Evolutionary conservation across 2,113 vertebrate genomes (phyloP).

Genomic region (Vombatus ursinus): DNA sequence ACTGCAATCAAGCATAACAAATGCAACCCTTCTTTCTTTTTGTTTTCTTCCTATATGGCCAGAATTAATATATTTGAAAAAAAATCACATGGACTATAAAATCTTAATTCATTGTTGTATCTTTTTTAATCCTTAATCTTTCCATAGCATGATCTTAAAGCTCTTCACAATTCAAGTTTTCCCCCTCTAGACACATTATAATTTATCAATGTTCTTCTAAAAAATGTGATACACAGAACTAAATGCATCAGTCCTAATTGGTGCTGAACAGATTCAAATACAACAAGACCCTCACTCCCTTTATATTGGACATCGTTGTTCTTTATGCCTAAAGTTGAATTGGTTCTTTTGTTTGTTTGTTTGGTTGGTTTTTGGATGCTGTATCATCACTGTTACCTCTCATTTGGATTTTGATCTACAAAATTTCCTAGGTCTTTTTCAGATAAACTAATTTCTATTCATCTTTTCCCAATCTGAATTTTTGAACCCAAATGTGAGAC

Average conservation of each 20-base stretch:
- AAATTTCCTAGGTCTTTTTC: not conserved
- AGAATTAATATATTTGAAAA: not conserved
- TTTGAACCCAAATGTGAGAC: not conserved
- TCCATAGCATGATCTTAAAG: not conserved
- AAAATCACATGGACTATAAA: not conserved
- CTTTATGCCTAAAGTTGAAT: not conserved
- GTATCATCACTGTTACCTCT: not conserved
- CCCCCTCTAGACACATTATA: not conserved
- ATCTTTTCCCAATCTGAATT: not conserved
- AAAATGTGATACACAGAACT: not conserved
- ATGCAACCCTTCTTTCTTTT: too few species aligned
- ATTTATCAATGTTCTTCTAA: not conserved
- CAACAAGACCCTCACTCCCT: not conserved
- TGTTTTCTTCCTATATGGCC: not conserved
- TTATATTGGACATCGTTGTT: not conserved
- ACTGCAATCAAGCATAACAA: not conserved
- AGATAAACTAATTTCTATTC: not conserved
- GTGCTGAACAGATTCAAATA: not conserved
- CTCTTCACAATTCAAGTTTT: not conserved
- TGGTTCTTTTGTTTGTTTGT: not conserved
- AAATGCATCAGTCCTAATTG: not conserved
- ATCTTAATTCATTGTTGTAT: not conserved
- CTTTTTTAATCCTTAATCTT: not conserved
- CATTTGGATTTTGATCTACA: not conserved
- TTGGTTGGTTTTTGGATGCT: not conserved